Conservation (phyloP, 1,140 invertebrate species). For the Drosophila persimilis region DNA sequence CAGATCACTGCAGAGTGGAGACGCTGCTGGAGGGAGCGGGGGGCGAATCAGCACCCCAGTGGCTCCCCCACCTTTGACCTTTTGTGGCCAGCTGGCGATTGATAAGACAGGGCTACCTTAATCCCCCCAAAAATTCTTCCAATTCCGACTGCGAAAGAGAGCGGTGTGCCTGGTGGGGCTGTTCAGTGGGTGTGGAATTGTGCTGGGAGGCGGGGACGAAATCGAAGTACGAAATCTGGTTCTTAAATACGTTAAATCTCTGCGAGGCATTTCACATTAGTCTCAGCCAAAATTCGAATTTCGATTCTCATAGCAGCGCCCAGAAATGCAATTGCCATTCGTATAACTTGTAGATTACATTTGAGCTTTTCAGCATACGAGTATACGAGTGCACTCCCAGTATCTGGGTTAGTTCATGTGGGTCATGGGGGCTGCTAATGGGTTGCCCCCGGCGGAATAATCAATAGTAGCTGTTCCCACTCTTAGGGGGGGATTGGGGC, state of each 20-base stretch:
- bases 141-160: conserved; percentile 33
- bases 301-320: conserved; percentile 22
- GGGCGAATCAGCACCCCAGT: conserved; percentile 4
- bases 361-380: conserved; percentile 25
- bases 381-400: conserved; percentile 36
- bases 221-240: conserved; percentile 50
- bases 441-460: conserved; percentile 8
- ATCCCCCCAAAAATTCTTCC: conserved; percentile 25
- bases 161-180: conserved; percentile 30
- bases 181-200: conserved; percentile 30
- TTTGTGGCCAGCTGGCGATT: conserved; percentile 52
- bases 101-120: conserved; percentile 41
- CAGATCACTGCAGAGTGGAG: conserved; percentile 48
- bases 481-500: conserved; percentile 7
- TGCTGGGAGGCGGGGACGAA: conserved; percentile 21
- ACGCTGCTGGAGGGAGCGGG: conserved; percentile 2
- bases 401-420: conserved; percentile 30
- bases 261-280: conserved; percentile 54
- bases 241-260: conserved; percentile 34
- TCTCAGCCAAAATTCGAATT: conserved; percentile 22
- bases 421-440: conserved; percentile 37
- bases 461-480: conserved; percentile 9
- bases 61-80: conserved; percentile 68
- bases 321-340: conserved; percentile 21
- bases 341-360: conserved; percentile 20